Evolutionary conservation across 2,797 vertebrate species (phyloP).

Genomic region (Intellagama lesueurii): DNA sequence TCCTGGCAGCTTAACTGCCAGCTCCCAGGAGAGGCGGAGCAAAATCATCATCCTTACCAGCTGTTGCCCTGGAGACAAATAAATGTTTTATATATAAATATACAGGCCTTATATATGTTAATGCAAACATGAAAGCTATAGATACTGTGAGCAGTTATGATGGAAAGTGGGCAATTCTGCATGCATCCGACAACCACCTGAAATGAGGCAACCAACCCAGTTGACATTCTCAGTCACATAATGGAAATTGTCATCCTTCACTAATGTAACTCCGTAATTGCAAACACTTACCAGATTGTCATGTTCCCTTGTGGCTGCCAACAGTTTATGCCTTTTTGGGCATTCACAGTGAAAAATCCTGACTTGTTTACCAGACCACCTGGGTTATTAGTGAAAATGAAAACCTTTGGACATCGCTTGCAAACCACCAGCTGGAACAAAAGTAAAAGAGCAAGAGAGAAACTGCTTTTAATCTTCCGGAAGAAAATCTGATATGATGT

Average conservation of each 20-base stretch:
- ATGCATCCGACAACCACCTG: not conserved
- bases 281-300: not conserved
- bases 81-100: conserved; percentile 6
- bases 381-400: conserved; percentile 24
- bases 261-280: not conserved
- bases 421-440: conserved; percentile 25
- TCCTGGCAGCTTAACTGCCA: conserved; percentile 48
- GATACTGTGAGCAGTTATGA: not conserved
- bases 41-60: conserved; percentile 49
- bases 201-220: not conserved
- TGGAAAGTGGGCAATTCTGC: not conserved
- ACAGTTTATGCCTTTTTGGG: conserved; percentile 1
- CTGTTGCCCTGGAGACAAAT: conserved; percentile 42
- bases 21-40: conserved; percentile 36
- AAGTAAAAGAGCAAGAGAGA: conserved; percentile 33
- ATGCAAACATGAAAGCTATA: not conserved
- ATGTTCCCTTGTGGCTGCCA: not conserved
- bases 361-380: conserved; percentile 40
- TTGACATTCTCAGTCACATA: not conserved
- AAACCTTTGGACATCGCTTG: conserved; percentile 26
- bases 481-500: conserved; percentile 9
- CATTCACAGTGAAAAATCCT: conserved; percentile 34
- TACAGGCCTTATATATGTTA: not conserved
- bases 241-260: not conserved
- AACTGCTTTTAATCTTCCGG: conserved; percentile 27